Conservation (phyloP, 92 coral and sea anemone species). For the Porites rus region DNA sequence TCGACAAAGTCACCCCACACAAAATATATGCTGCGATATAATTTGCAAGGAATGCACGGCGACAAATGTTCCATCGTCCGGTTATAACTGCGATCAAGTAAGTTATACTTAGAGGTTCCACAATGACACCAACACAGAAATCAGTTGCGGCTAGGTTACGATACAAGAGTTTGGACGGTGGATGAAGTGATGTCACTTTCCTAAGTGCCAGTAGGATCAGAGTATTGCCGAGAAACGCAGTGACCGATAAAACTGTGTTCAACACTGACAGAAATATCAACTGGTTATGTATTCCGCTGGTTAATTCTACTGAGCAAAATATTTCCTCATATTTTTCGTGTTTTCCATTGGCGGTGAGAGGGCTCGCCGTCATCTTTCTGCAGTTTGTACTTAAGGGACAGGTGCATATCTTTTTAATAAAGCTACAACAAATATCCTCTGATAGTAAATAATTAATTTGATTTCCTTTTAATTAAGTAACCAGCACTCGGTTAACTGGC, state of each 20-base stretch:
- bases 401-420: too few relatives aligned
- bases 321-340: too few relatives aligned
- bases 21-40: not conserved
- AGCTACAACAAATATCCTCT: too few relatives aligned
- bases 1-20: not conserved
- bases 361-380: too few relatives aligned
- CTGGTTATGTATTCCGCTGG: too few relatives aligned
- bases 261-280: too few relatives aligned
- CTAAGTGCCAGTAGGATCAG: too few relatives aligned
- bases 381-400: too few relatives aligned
- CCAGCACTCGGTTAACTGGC: too few relatives aligned
- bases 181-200: not conserved
- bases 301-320: not conserved
- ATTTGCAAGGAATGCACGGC: not conserved
- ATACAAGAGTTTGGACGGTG: constrained; percentile 16
- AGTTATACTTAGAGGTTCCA: not conserved
- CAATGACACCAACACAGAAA: not conserved
- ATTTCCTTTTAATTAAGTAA: too few relatives aligned
- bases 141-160: not conserved
- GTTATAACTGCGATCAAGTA: not conserved
- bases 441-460: too few relatives aligned
- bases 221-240: not conserved
- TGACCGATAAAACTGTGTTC: not conserved
- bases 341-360: too few relatives aligned
- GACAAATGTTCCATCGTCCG: not conserved